phyloP scores from a whole-genome alignment of 1,140 invertebrate species.

The Anastrepha ludens region DNA sequence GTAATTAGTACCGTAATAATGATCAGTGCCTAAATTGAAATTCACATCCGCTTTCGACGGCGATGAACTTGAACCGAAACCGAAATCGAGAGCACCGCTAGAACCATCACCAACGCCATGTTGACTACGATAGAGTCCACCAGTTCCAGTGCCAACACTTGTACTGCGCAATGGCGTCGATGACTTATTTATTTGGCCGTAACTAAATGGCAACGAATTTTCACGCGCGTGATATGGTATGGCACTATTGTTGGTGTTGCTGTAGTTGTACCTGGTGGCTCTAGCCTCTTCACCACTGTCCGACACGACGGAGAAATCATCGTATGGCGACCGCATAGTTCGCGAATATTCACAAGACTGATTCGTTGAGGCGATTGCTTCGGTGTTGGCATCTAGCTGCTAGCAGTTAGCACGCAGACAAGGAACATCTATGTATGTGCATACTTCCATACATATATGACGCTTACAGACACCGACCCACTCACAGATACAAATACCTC shows the following conservation, averaged over 20 bases:
- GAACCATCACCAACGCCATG: conserved; percentile 21
- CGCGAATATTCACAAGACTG: conserved; percentile 60
- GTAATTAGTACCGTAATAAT: conserved; percentile 44
- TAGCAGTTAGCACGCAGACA: conserved; percentile 18
- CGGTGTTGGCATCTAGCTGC: conserved; percentile 7
- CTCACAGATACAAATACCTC: conserved; percentile 37
- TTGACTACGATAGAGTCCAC: conserved; percentile 61
- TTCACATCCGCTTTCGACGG: conserved; percentile 33
- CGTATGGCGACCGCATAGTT: conserved; percentile 59
- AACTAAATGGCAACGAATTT: conserved; percentile 86
- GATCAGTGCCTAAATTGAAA: background rate
- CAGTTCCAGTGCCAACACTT: conserved; percentile 52
- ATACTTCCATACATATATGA: background rate
- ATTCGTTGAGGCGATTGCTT: conserved; percentile 32
- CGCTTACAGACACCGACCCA: background rate
- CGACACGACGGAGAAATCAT: conserved; percentile 53
- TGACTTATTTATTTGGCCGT: conserved; percentile 76
- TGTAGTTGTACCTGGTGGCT: conserved; percentile 40
- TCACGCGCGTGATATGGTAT: conserved; percentile 88
- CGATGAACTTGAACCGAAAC: conserved; percentile 28
- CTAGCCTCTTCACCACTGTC: conserved; percentile 23
- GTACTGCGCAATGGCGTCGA: conserved; percentile 63
- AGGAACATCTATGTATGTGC: background rate
- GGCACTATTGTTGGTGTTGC: conserved; percentile 62
- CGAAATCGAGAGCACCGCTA: conserved; percentile 51